Evolutionary conservation across 2,888 invertebrate genomes (phyloP), one percentile per base, ranked within the genome.

Genomic region (Trissolcus japonicus): DNA sequence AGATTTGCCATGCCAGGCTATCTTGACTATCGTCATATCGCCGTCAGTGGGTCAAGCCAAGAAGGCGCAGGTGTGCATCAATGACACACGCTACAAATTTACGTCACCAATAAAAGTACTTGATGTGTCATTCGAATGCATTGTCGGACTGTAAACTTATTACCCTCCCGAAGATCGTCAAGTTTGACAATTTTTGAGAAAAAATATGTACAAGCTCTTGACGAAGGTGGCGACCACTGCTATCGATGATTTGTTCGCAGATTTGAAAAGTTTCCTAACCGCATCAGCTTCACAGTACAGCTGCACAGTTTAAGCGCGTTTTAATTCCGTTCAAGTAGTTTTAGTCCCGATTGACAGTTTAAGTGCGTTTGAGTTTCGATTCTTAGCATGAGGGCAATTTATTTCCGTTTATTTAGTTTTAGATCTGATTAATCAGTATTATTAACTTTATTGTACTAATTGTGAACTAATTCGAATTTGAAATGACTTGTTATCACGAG

Each of bases 151-250:
- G 14, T 1, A 1, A 43, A 43, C 21, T n/a, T 17, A 41, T 1
- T 57, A 11, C 21, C 19, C 57, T 11, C 4, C n/a, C 6, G 43
- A 57, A 6, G 43, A 43, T 17, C 13, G n/a, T 1, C 48, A 14
- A 29, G 60, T 60, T 48, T 60, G 60, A 48, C 1, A 43, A 1
- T 60, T 60, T 50, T 13, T 57, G 4, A 11, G 43, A 43, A 57
- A 57, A 19, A 9, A 57, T n/a, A 16, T 57, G 43, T 57, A 57
- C 43, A 41, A 57, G 21, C 9, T 57, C 4, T 19, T 21, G 17
- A 57, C 57, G 35, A 2, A n/a, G n/a, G 43, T 13, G 11, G 43
- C 16, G n/a, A 13, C 57, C 6, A 35, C 3, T 1, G 19, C n/a
- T 11, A 43, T 57, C 3, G 57, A 57, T 57, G 57, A 57, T 3